Base-by-base conservation (phyloP, 1,140 invertebrate genomes). In the Tetramorium parvispinum region DNA sequence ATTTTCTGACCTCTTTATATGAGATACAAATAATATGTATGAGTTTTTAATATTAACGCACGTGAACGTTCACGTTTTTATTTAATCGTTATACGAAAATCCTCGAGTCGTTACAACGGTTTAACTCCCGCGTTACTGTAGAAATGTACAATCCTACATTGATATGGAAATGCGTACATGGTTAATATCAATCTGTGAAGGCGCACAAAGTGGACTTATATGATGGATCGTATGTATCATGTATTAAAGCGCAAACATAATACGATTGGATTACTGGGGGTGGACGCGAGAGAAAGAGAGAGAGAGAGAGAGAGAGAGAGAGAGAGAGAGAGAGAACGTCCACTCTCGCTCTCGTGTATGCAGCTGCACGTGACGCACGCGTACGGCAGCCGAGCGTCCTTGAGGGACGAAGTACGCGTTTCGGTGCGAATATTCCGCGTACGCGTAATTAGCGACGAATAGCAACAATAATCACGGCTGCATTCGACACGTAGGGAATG, bases 211-310 rank as follows among this genome's bases (percentile, higher is more conserved):
- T n/a, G 51, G 57, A 46, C 5, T 32, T 46, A 18, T 2, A 18
- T 89, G 82, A 88, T 89, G 66, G 87, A 88, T 88, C 46, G 70
- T 43, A 40, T 70, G 37, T 59, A 81, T 87, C 40, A 18, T 24
- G 21, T 75, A 85, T 63, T 75, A 49, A 11, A 32, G 51, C 16
- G 63, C 43, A 88, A 85, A 89, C 81, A 88, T 37, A 21, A 43
- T 11, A 32, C 79, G 87, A 89, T 89, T 68, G 37, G 77, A 79
- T 89, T 85, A 85, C 87, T 2, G 6, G 6, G 11, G 10, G 32
- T 81, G n/a, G 46, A 40, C 13, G n/a, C 4, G 5, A 51, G 40
- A n/a, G n/a, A n/a, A n/a, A n/a, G n/a, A n/a, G n/a, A n/a, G n/a
- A n/a, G n/a, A n/a, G n/a, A n/a, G n/a, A n/a, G n/a, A n/a, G n/a